Evolutionary conservation across 2,888 invertebrate genomes (phyloP), one percentile per base, ranked within the genome.

Genomic region (Parapristionchus giblindavisi): DNA sequence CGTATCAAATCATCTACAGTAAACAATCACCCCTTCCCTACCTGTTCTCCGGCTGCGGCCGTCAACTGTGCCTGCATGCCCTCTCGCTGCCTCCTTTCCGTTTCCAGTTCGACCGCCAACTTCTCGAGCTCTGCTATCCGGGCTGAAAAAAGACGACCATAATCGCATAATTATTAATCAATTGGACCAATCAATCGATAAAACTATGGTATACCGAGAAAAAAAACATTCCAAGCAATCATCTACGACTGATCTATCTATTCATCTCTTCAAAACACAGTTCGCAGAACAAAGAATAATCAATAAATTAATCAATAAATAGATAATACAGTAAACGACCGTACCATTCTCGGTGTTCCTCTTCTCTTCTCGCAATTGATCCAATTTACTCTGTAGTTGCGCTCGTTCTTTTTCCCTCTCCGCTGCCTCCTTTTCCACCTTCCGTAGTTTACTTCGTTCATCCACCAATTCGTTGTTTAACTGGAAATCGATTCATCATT

Each of bases 361-460:
- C 43, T 76, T 71, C 40, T 81, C 81, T n/a, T 76, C 77, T 27
- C 77, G 32, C 34, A 75, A 21, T 24, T 56, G 75, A 27, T 83
- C 83, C 56, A 75, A 54, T 72, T 80, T 83, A 48, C 63, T 40
- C 51, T 75, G 70, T 63, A 75, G 43, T 38, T 75, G 75, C 5
- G 63, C 34, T 2, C 58, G 72, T 32, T 71, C 70, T 56, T 95
- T 71, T 95, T 83, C 96, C 90, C 1, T 96, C 94, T 56, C 97
- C 90, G 73, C 75, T n/a, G 74, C 70, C 43, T 72, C 76, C 52
- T 76, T 76, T 61, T 77, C 77, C 38, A 36, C 56, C 21, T 75
- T 76, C 24, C 88, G 96, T 95, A 89, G 95, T 95, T 86, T 96
- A 96, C 89, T 96, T 95, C 85, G 94, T 93, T 79, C 89, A 85